Conservation (phyloP, 2,888 invertebrate genomes). For the Metalampra italica region DNA sequence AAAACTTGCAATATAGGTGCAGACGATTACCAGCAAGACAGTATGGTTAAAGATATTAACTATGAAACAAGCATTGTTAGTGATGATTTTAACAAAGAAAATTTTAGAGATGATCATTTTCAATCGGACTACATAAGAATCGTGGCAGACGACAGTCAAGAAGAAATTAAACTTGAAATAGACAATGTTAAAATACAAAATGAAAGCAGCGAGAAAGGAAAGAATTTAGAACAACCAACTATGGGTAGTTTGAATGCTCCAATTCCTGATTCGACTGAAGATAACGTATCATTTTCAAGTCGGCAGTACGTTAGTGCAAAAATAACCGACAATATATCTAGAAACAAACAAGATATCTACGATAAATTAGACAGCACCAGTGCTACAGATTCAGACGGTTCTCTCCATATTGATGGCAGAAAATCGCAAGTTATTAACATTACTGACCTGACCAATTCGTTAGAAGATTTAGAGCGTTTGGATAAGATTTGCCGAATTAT, state of each 20-base stretch:
- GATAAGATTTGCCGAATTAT: conserved; percentile 69
- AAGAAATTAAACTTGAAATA: neutral
- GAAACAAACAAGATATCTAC: conserved; percentile 45
- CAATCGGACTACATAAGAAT: neutral
- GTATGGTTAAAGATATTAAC: neutral
- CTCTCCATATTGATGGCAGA: conserved; percentile 50
- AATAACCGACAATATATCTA: neutral
- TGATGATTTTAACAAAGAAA: neutral
- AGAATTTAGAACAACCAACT: neutral
- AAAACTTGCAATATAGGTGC: neutral
- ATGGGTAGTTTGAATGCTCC: neutral
- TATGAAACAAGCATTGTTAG: neutral
- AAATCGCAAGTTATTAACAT: conserved; percentile 61
- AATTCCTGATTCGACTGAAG: neutral
- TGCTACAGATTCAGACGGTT: conserved; percentile 53
- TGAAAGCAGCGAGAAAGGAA: neutral
- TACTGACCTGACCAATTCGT: conserved; percentile 53
- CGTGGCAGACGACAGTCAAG: neutral
- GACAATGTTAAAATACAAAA: neutral
- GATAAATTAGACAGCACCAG: conserved; percentile 67
- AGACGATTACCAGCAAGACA: neutral
- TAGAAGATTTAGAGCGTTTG: conserved; percentile 56
- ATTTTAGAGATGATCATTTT: neutral
- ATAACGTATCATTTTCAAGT: neutral
- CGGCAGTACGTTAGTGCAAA: neutral